These are phyloP conservation scores for Andrena dorsata DNA, from an alignment of 2,888 invertebrate species.

Conservation along the genomic window DNA sequence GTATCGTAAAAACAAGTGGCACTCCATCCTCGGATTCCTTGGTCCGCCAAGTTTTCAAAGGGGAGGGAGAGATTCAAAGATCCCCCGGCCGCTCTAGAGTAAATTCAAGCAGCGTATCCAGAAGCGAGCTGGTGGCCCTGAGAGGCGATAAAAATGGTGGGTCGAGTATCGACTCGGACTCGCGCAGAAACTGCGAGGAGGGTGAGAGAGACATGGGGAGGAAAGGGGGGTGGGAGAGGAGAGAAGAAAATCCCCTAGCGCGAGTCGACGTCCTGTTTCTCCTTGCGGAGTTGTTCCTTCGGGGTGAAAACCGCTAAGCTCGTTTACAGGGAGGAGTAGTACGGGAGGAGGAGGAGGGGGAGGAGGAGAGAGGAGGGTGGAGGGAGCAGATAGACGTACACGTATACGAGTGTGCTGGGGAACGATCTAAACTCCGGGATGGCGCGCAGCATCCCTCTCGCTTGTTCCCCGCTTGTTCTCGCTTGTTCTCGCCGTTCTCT, in stretches of 20 bases:
- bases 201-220: neutral
- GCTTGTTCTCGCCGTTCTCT: neutral
- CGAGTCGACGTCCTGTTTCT: slow-evolving; percentile 39
- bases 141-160: slow-evolving; percentile 59
- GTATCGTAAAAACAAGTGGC: slow-evolving; percentile 30
- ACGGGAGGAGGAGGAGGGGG: slow-evolving; percentile 8
- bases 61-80: slow-evolving; percentile 29
- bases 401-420: too few species aligned
- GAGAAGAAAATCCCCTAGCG: slow-evolving; percentile 11
- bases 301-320: slow-evolving; percentile 42
- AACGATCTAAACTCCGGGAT: slow-evolving; percentile 3
- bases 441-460: neutral
- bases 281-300: slow-evolving; percentile 23
- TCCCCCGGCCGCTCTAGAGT: slow-evolving; percentile 26
- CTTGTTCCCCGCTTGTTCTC: neutral
- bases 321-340: slow-evolving; percentile 29
- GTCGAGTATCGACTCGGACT: slow-evolving; percentile 60
- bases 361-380: too few species aligned
- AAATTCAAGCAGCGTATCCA: slow-evolving; percentile 49
- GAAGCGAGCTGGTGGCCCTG: slow-evolving; percentile 34
- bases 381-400: too few species aligned
- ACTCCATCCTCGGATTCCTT: slow-evolving; percentile 30
- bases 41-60: slow-evolving; percentile 30
- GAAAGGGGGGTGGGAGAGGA: neutral
- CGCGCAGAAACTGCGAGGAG: slow-evolving; percentile 19